Base-by-base conservation (phyloP, 2,797 vertebrate genomes). In the Phoeniculus purpureus region DNA sequence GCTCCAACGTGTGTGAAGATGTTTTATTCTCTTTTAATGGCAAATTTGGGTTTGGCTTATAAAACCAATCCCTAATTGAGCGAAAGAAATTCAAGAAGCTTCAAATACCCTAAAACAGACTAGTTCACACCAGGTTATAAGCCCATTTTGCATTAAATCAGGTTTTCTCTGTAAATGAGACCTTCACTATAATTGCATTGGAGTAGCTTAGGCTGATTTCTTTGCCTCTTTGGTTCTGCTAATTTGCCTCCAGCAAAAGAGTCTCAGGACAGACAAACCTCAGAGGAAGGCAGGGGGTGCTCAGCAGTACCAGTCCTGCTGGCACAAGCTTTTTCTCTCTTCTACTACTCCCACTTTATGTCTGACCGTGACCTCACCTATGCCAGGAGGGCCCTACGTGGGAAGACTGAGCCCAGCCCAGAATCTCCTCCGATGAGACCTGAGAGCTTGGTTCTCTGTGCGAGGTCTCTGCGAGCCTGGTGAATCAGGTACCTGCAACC, bases 111-210 rank as follows among this genome's bases (percentile, higher is more conserved):
- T 65, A 61, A 75, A 89, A 11, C 73, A 92, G 71, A 10, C 56
- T 37, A 27, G 74, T 76, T 78, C 23, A 3, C 56, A 47, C 67
- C 34, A 32, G 81, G 68, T 70, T 79, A n/a, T 95, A 88, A 94
- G 81, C 93, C 60, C 55, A 27, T 90, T 92, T 91, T 94, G 81
- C 75, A 90, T 94, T 92, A 94, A 94, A 92, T 90, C 77, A 79
- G 81, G 56, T 86, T 96, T 95, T 78, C 67, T 90, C 81, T 34
- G 27, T 73, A 93, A 92, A 92, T 92, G 83, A 95, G 92, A 68
- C 86, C 59, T 92, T 85, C 85, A 11, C 83, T 94, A 3, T 91
- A 92, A 95, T 94, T 94, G 77, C 93, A 88, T 31, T 84, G 74
- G 74, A 91, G 64, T 67, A 54, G 83, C 81, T 94, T 79, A 77